phyloP scores from a whole-genome alignment of 2,797 vertebrate species.

The Coilia nasus region DNA sequence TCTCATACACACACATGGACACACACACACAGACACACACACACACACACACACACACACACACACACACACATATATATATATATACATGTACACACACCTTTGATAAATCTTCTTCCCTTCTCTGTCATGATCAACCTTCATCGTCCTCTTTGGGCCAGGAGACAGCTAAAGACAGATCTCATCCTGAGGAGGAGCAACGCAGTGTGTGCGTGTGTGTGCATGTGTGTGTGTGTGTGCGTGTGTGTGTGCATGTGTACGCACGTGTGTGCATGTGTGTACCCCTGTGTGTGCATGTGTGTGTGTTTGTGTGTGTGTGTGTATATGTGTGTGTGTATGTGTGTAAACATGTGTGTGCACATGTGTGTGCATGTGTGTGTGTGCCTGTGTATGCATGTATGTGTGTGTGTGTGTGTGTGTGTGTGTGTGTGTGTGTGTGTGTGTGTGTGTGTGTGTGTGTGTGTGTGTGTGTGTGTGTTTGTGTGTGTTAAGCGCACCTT shows the following conservation, averaged over 20 bases:
- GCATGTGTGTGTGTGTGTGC: background rate
- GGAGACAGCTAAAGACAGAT: slow-evolving; percentile 27
- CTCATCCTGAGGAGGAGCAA: background rate
- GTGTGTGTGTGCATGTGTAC: background rate
- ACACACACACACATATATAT: background rate
- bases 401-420: slow-evolving; percentile 8
- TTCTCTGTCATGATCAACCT: slow-evolving; percentile 40
- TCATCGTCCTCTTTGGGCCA: slow-evolving; percentile 3
- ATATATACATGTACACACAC: background rate
- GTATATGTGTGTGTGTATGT: background rate
- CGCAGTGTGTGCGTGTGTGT: background rate
- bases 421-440: background rate
- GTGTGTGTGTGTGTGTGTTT: too few relatives aligned
- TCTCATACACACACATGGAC: background rate
- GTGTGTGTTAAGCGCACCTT: background rate
- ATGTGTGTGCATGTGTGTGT: background rate
- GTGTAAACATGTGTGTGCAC: too few relatives aligned
- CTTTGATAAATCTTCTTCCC: slow-evolving; percentile 41
- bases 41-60: background rate
- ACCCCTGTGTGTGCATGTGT: background rate
- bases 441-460: background rate
- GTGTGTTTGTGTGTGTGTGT: too few relatives aligned
- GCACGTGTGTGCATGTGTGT: background rate
- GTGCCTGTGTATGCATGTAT: background rate
- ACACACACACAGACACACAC: background rate